Evolutionary conservation across 1,140 invertebrate genomes (phyloP), one percentile per base, ranked within the genome.

Genomic region (Bemisia tabaci): DNA sequence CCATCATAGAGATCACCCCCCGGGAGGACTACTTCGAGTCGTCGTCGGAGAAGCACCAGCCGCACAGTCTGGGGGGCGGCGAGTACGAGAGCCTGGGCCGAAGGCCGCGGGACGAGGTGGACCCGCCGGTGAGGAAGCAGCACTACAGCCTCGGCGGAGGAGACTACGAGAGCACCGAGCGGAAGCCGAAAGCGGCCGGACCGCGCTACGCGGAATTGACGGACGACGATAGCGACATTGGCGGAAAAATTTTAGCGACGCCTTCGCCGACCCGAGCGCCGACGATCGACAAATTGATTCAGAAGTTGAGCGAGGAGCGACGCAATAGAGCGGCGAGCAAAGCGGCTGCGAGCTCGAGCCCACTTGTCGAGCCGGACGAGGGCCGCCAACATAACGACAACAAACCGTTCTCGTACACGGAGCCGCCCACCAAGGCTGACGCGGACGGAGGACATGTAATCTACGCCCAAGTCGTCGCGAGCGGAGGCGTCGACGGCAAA

Each of bases 361-460:
- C 68, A 67, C 69, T 70, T 48, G 60, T 70, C 9, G 64, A 66
- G 59, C 27, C 67, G 62, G 58, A 68, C 59, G 17, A 70, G 0
- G 82, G 81, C 65, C 82, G 83, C 33, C 79, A 82, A 12, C 85
- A 86, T 70, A 88, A 89, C 72, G 83, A 84, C 70, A 90, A 88
- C 71, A 81, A 86, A 72, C 87, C 87, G 12, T 89, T 90, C 74
- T 89, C 87, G 0, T 90, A 90, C 69, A 87, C 85, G 0, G 79
- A 82, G 70, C 82, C 83, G 1, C 1, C 48, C 83, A 63, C 68
- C 76, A 75, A 12, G 73, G 74, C 62, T 71, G 62, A 23, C 26
- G 48, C 65, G 48, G 39, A 24, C 17, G 59, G 60, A 48, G 59
- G 69, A 63, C 74, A 79, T 23, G 83, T 89, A 21, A 88, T 89